Evolutionary conservation across 2,797 vertebrate genomes (phyloP).

Genomic region (Cuculus canorus): DNA sequence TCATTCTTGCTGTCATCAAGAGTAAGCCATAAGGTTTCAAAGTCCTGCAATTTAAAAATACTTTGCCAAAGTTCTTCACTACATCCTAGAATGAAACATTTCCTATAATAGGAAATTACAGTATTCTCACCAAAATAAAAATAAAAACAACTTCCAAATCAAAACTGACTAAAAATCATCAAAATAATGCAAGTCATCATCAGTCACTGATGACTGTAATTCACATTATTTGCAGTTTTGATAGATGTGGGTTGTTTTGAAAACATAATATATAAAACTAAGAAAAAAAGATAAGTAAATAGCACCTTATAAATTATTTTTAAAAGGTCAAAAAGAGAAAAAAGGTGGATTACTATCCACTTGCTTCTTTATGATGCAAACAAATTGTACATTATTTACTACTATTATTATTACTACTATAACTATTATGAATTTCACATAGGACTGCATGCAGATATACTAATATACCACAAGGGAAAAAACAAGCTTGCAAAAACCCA

Average conservation of each 20-base stretch:
- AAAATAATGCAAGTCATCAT: background rate
- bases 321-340: background rate
- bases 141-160: background rate
- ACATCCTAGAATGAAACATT: background rate
- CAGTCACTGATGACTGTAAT: background rate
- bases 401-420: background rate
- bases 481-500: background rate
- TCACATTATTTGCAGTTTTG: background rate
- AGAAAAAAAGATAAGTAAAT: background rate
- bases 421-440: background rate
- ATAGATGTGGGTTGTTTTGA: background rate
- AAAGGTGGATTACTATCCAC: background rate
- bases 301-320: background rate
- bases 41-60: conserved; percentile 72
- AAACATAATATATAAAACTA: background rate
- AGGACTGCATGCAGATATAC: background rate
- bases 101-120: background rate
- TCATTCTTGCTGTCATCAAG: conserved; percentile 52
- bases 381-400: background rate
- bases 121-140: background rate
- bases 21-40: conserved; percentile 76
- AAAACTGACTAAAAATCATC: background rate
- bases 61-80: background rate
- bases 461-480: background rate
- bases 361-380: background rate